Evolutionary conservation across 1,140 invertebrate species (phyloP).

Genomic region (Drosophila subpulchrella): DNA sequence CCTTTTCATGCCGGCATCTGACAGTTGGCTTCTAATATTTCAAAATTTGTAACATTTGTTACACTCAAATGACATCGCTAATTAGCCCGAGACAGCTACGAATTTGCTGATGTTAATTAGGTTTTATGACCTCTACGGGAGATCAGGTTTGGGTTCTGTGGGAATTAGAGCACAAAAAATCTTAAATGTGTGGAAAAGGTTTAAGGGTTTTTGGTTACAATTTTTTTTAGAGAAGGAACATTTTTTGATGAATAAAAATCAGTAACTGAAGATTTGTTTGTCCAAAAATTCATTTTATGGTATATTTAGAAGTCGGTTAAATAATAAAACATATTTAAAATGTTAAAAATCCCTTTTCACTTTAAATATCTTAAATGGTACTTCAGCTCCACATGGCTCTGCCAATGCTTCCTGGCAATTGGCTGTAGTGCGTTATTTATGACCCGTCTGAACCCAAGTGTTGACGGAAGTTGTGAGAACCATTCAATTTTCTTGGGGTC

Average conservation of each 20-base stretch:
- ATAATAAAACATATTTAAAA: neutral
- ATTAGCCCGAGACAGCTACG: conserved; percentile 41
- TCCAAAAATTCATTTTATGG: too few species aligned
- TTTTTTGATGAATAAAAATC: neutral
- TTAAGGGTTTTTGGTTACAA: neutral
- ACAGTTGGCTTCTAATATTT: conserved; percentile 57
- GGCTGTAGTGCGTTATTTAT: conserved; percentile 61
- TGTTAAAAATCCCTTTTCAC: neutral
- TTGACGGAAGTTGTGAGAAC: conserved; percentile 56
- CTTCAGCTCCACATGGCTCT: neutral
- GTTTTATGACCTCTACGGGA: conserved; percentile 35
- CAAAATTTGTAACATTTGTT: conserved; percentile 66
- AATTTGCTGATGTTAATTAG: conserved; percentile 35
- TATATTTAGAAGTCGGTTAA: too few species aligned
- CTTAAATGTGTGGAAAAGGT: neutral
- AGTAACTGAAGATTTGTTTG: neutral
- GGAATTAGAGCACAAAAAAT: conserved; percentile 1
- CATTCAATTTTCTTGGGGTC: conserved; percentile 38
- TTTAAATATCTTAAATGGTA: conserved; percentile 14
- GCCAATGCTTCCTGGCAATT: conserved; percentile 33
- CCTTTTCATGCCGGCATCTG: conserved; percentile 46
- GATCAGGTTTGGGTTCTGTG: conserved; percentile 14
- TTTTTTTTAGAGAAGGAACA: neutral
- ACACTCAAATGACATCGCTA: conserved; percentile 50
- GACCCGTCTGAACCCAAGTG: conserved; percentile 39